Evolutionary conservation across 2,113 vertebrate genomes (phyloP).

Genomic region (Caloenas nicobarica): DNA sequence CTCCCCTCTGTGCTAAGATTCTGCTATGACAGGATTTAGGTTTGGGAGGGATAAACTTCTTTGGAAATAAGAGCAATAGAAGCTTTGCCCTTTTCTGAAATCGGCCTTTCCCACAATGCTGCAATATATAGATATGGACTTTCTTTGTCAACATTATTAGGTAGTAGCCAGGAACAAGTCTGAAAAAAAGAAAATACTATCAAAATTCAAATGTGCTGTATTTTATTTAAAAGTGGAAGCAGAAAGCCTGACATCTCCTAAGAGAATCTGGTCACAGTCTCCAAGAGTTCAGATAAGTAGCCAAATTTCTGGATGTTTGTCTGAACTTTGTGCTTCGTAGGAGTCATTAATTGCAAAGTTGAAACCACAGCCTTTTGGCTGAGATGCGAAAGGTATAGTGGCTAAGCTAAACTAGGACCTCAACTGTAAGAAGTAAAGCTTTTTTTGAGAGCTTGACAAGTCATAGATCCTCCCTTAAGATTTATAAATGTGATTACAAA

Average conservation of each 20-base stretch:
- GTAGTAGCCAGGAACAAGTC: not conserved
- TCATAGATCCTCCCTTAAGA: not conserved
- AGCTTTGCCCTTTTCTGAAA: not conserved
- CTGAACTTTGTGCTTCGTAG: not conserved
- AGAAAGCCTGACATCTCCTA: not conserved
- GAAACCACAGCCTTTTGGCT: not conserved
- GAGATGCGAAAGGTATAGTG: not conserved
- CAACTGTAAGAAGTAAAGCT: not conserved
- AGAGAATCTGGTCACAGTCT: not conserved
- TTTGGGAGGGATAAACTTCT: not conserved
- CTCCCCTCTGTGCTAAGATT: not conserved
- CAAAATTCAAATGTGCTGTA: not conserved
- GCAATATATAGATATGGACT: not conserved
- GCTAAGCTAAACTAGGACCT: not conserved
- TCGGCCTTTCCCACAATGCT: not conserved
- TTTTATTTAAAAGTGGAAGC: not conserved
- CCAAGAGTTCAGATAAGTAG: not conserved
- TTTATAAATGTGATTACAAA: slow-evolving; percentile 27
- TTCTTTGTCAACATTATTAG: not conserved
- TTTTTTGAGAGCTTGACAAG: not conserved
- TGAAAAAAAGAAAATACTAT: not conserved
- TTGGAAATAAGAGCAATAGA: not conserved
- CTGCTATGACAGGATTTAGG: not conserved
- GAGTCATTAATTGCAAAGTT: not conserved
- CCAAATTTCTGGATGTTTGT: not conserved